Evolutionary conservation across 2,797 vertebrate species (phyloP), one percentile per base, ranked within the genome.

Genomic region (Carcharodon carcharias): DNA sequence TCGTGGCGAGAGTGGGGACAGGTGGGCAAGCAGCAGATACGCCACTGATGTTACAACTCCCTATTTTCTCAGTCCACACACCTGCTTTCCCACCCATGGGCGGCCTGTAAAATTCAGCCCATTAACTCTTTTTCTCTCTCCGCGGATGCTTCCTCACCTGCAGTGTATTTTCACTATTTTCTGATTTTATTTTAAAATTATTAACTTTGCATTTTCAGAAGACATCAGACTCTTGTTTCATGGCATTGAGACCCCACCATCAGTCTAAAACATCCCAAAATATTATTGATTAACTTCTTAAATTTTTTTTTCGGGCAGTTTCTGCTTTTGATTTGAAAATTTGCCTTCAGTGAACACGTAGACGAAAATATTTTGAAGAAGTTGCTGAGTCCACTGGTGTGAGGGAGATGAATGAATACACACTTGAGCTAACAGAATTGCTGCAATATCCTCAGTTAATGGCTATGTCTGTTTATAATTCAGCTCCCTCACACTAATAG

Each of bases 391-490:
- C 14, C 31, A 95, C 50, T 58, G 28, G 14, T 58, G 50, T 77
- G 40, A 56, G 31, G 11, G 28, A n/a, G 50, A 95, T 95, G 69
- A 58, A 56, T 95, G 45, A 95, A n/a, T 1, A 35, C 71, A 8
- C 69, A 95, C 65, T 73, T 95, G 69, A 95, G 16, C 31, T 95
- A 71, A 28, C 9, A 95, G 31, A 77, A 71, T 95, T 73, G 69
- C 94, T 77, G 69, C 40, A 73, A 40, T 18, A 23, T 45, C 26
- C 5, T 54, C 94, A 56, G 67, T 95, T 95, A 95, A 95, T 95
- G 28, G 54, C 50, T 77, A 14, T 31, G 54, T 18, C 45, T 56
- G 2, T 73, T 95, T 23, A 95, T 50, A 69, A 54, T 95, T 95
- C 93, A 71, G n/a, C 69, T 95, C 94, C 71, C 50, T 58, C 94